Base-by-base conservation (phyloP, 2,888 invertebrate species). In the Slavum lentiscoides region DNA sequence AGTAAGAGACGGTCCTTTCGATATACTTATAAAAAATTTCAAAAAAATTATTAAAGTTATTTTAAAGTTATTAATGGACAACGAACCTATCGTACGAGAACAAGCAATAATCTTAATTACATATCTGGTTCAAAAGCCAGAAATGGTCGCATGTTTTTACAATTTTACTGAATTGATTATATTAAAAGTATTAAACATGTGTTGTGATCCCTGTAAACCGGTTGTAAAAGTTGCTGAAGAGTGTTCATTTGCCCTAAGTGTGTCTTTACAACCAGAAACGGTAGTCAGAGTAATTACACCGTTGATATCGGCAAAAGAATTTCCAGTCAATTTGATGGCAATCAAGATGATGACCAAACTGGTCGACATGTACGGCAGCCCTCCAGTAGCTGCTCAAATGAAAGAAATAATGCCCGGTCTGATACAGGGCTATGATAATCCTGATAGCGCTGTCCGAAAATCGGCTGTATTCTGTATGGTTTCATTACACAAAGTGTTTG, bases 381-480 rank as follows among this genome's bases (percentile, higher is more conserved):
- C 93, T 83, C 90, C 93, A 39, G 90, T 91, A 2, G 55, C 76
- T 23, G 91, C 92, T 73, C 90, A 92, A 85, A 90, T 97, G 73
- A 89, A 90, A 1, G 91, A 91, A 83, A 91, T 97, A 82, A 95
- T 96, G 92, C 94, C 95, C 67, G 94, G 95, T 59, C 91, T 98
- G 13, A 91, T 96, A 69, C 92, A 93, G 90, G 95, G 96, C 83
- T 96, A 97, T 80, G 97, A 98, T 86, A 94, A 97, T 86, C 89
- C 90, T 80, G 95, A 97, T 87, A 96, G 96, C 77, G 92, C 94
- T 84, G 96, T 98, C 43, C 91, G 98, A 72, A 98, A 98, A 87
- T 96, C 97, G 84, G 95, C 96, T 17, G 96, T 98, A 23, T 97
- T 98, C 88, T 97, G 97, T 86, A 95, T 98, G 92, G 98, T 98